Evolutionary conservation across 2,113 vertebrate genomes (phyloP), one percentile per base, ranked within the genome.

Genomic region (Dicentrarchus labrax): DNA sequence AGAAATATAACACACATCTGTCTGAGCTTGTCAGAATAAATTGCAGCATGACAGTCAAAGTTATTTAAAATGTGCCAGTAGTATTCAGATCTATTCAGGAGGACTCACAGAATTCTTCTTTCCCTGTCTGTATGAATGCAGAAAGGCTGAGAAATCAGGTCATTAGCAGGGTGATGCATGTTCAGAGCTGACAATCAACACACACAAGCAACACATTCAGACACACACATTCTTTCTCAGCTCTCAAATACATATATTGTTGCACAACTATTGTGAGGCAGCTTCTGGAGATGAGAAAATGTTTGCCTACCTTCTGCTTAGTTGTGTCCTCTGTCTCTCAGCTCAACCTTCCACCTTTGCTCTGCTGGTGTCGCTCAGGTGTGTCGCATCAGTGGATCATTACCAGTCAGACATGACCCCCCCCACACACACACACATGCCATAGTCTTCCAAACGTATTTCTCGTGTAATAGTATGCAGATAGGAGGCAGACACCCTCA

Each of bases 21-120:
- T 76, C 81, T 54, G 60, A 72, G 72, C 59, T 72, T 36, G 66
- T 88, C 70, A 83, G 36, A 86, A 80, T 79, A 83, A 75, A 85
- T 41, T 65, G 64, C 62, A 16, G 76, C 24, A 36, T 30, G 71
- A 83, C 72, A 67, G 72, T 88, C 17, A 60, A 47, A 78, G 54
- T 72, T 81, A 48, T 72, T 85, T 39, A 21, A 78, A 83, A 83
- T 64, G 60, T 66, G 70, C 30, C 62, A 70, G 65, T 30, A 24
- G 56, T 61, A 62, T 81, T 85, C 71, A 78, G 70, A 80, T 73
- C 2, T 54, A 56, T 80, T 81, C 62, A 75, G 30, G 21, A 57
- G 53, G 65, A 50, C 43, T 36, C 47, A 10, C 16, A 41, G 48
- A 48, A 64, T 24, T 30, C 54, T 47, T 57, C 64, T 45, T 36